Evolutionary conservation across 2,888 invertebrate species (phyloP).

Genomic region (Barypeithes pellucidus): DNA sequence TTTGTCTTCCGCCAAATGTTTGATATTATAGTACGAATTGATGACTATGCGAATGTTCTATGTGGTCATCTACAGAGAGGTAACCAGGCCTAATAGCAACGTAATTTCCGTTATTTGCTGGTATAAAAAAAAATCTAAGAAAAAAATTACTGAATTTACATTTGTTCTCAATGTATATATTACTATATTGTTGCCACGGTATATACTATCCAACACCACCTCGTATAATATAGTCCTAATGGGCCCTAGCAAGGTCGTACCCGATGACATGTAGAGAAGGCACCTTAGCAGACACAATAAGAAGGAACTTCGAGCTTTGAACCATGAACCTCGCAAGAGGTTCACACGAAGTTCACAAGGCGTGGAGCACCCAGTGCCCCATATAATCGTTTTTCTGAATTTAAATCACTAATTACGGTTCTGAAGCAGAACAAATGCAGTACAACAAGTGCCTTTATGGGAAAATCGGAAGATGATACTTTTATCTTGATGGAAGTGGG

Average conservation of each 20-base stretch:
- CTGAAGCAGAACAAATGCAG: constrained; percentile 36
- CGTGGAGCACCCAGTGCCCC: constrained; percentile 64
- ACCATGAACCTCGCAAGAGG: constrained; percentile 64
- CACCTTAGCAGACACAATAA: constrained; percentile 49
- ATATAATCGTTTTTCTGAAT: constrained; percentile 62
- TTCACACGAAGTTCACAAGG: constrained; percentile 64
- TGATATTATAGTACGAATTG: too few species aligned
- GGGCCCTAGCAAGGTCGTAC: constrained; percentile 25
- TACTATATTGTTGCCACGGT: too few species aligned
- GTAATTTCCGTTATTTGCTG: too few species aligned
- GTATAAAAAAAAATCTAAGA: too few species aligned
- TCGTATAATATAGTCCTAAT: not conserved
- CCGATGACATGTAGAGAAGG: constrained; percentile 42
- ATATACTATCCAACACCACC: not conserved
- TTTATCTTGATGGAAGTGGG: constrained; percentile 17
- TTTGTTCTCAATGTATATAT: too few species aligned
- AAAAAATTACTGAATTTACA: too few species aligned
- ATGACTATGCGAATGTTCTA: too few species aligned
- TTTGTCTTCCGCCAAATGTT: too few species aligned
- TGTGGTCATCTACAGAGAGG: too few species aligned
- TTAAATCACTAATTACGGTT: constrained; percentile 50
- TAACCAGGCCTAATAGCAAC: too few species aligned
- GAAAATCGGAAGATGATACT: constrained; percentile 35
- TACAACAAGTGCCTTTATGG: constrained; percentile 39
- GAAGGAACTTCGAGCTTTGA: constrained; percentile 64